Evolutionary conservation across 2,888 invertebrate genomes (phyloP), one percentile per base, ranked within the genome.

Genomic region (Cephalotes varians): DNA sequence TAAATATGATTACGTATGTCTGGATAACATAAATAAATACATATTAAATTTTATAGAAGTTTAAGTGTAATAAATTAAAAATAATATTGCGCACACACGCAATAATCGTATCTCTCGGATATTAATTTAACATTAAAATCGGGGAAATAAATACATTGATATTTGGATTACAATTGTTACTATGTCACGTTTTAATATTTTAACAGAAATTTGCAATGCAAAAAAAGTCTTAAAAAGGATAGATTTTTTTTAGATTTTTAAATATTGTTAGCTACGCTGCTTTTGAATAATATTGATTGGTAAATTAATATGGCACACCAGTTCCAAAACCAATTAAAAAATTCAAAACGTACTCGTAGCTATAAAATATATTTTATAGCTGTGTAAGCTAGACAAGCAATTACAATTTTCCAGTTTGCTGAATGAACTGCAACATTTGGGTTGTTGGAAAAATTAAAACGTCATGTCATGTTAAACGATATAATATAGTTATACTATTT

Each of bases 211-310:
- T 77, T 7, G 31, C 34, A 65, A 65, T 9, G 18, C 21, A 56
- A 77, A n/a, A n/a, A n/a, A n/a, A 3, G 12, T 18, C 44, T 31
- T 12, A 25, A 79, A 79, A 56, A 69, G 44, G 31, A 79, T 69
- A 65, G 10, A 28, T 65, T 79, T 69, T 7, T 47, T 47, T n/a
- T n/a, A n/a, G n/a, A 25, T 58, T 58, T 69, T 79, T 56, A 56
- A 67, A 69, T 77, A 18, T 6, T 54, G 56, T 69, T n/a, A 25
- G 9, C 28, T 28, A 34, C 25, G 40, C 34, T 76, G 51, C 25
- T 44, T 65, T 56, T 44, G 15, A 65, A 65, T 54, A 56, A 12
- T 34, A 69, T 58, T 25, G 31, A 58, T 58, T 5, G 34, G 9
- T 15, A 18, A 5, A 60, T 60, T 25, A 62, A 31, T n/a, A 31